Evolutionary conservation across 2,113 vertebrate genomes (phyloP).

Genomic region (Athene cunicularia): DNA sequence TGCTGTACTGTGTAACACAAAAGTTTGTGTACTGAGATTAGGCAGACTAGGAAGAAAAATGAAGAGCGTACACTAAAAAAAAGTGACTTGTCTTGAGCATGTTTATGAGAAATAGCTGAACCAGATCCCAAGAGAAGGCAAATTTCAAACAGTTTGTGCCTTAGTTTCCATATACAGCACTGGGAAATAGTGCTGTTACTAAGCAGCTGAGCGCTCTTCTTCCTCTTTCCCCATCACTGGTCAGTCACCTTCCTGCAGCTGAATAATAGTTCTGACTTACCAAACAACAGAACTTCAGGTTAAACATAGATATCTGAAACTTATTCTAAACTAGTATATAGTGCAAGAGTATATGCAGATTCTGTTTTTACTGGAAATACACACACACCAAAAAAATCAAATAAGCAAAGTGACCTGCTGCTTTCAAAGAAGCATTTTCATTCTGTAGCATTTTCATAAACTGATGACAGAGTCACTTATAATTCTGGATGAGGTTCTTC

Average conservation of each 20-base stretch:
- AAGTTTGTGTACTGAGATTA: fast-evolving
- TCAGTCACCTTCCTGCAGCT: neutral
- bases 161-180: neutral
- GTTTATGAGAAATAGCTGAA: neutral
- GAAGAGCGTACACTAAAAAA: neutral
- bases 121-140: neutral
- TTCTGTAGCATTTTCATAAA: neutral
- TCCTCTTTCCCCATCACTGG: neutral
- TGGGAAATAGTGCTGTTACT: neutral
- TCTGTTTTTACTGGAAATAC: neutral
- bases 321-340: neutral
- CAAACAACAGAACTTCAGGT: neutral
- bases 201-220: neutral
- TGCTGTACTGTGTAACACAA: fast-evolving
- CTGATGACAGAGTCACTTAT: neutral
- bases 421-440: neutral
- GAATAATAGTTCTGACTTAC: neutral
- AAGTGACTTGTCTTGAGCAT: neutral
- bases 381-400: neutral
- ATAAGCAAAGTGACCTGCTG: neutral
- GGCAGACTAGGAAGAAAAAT: neutral
- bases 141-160: neutral
- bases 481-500: neutral
- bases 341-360: neutral
- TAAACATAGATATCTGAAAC: fast-evolving